Evolutionary conservation across 2,113 vertebrate species (phyloP).

Genomic region (Aepyceros melampus): DNA sequence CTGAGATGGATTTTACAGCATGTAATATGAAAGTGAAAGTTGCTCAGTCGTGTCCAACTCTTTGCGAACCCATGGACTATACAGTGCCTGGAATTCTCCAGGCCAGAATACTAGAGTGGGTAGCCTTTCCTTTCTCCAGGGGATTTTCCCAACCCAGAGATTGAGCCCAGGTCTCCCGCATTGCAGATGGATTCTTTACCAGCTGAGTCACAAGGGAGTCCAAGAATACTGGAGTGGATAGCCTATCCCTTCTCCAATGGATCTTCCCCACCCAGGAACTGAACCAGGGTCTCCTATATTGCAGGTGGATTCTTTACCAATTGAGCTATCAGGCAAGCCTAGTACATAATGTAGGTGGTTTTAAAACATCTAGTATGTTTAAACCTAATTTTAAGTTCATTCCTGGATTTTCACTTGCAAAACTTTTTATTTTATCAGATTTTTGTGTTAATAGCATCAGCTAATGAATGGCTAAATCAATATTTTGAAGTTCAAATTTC

Average conservation of each 20-base stretch:
- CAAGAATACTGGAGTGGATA: background rate
- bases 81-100: background rate
- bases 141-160: background rate
- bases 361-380: slow-evolving; percentile 20
- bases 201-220: background rate
- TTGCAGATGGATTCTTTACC: background rate
- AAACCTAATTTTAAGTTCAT: slow-evolving; percentile 18
- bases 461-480: background rate
- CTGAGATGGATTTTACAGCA: background rate
- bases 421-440: background rate
- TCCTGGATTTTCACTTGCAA: background rate
- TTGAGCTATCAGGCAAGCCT: background rate
- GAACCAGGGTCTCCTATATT: background rate
- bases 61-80: background rate
- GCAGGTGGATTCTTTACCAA: background rate
- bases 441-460: background rate
- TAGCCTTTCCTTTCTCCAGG: background rate
- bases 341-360: background rate
- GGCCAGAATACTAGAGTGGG: background rate
- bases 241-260: fast-evolving
- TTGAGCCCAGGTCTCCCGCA: background rate
- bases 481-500: background rate
- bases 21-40: background rate
- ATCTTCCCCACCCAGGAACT: background rate
- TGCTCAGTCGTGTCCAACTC: background rate